These are phyloP conservation scores for Enteromius anoplus DNA, from an alignment of 2,797 vertebrate genomes.

Conservation along the genomic window DNA sequence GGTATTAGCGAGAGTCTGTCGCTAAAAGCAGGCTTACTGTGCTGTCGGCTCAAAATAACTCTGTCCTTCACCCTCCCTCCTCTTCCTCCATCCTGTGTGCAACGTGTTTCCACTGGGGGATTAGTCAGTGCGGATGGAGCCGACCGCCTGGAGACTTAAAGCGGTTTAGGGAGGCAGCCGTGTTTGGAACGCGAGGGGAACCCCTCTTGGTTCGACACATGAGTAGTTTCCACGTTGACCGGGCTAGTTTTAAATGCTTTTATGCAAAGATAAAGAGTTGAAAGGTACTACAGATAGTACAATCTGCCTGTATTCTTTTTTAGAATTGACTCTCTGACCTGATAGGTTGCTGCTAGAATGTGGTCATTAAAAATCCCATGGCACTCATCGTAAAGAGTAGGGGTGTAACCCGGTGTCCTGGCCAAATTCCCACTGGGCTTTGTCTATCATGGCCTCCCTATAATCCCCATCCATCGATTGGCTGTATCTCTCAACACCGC, in stretches of 20 bases:
- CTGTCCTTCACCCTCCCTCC: slow-evolving; percentile 52
- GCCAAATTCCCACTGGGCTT: too few relatives aligned
- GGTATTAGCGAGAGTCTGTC: slow-evolving; percentile 58
- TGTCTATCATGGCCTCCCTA: too few relatives aligned
- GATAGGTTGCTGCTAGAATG: not conserved
- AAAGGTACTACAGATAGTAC: not conserved
- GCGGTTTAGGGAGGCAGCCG: slow-evolving; percentile 42
- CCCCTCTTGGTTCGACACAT: slow-evolving; percentile 25
- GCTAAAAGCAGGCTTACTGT: slow-evolving; percentile 61
- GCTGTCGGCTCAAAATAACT: slow-evolving; percentile 59
- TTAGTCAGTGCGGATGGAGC: slow-evolving; percentile 54
- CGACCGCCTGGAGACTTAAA: slow-evolving; percentile 45
- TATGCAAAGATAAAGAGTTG: not conserved
- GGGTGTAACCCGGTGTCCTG: too few relatives aligned
- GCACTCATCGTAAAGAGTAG: too few relatives aligned
- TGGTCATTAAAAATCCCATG: too few relatives aligned
- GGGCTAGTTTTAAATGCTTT: not conserved
- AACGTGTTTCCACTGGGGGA: slow-evolving; percentile 57
- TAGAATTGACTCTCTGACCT: not conserved
- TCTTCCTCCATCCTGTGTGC: slow-evolving; percentile 48
- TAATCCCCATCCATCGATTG: too few relatives aligned
- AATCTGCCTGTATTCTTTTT: not conserved
- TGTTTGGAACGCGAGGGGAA: slow-evolving; percentile 36
- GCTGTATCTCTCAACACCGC: too few relatives aligned
- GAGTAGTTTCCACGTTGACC: slow-evolving; percentile 23